Evolutionary conservation across 2,113 vertebrate species (phyloP).

Genomic region (Psephotus haematonotus): DNA sequence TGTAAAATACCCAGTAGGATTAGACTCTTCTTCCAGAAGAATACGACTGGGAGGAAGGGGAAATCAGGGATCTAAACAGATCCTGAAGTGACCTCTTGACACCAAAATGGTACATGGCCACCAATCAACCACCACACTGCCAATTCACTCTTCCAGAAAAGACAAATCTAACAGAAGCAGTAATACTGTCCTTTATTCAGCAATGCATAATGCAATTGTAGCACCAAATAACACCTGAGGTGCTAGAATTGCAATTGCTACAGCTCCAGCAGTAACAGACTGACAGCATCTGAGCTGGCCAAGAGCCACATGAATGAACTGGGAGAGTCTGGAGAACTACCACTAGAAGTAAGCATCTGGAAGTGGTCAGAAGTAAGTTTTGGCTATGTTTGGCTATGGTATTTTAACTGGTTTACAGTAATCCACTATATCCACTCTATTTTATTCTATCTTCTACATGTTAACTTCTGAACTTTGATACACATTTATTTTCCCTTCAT

Average conservation of each 20-base stretch:
- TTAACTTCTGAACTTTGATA: not conserved
- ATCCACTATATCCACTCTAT: not conserved
- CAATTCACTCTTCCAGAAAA: not conserved
- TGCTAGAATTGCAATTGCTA: not conserved
- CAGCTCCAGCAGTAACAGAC: not conserved
- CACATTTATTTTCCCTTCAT: not conserved
- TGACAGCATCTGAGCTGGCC: not conserved
- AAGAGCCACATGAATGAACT: not conserved
- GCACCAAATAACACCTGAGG: not conserved
- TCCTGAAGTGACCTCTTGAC: not conserved
- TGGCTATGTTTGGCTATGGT: not conserved
- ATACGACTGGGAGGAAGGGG: not conserved
- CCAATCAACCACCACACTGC: not conserved
- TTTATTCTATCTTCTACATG: not conserved
- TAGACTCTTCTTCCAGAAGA: not conserved
- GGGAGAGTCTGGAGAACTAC: not conserved
- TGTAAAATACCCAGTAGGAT: not conserved
- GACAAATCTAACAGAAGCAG: not conserved
- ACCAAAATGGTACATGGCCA: not conserved
- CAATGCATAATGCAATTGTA: not conserved
- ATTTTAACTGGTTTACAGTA: not conserved
- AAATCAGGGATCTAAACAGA: not conserved
- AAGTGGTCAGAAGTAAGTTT: not conserved
- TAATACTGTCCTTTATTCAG: not conserved
- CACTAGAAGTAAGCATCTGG: not conserved